These are phyloP conservation scores for Geodia barretti DNA, from an alignment of 37 sponge, comb jelly and placozoan species.

Conservation along the genomic window DNA sequence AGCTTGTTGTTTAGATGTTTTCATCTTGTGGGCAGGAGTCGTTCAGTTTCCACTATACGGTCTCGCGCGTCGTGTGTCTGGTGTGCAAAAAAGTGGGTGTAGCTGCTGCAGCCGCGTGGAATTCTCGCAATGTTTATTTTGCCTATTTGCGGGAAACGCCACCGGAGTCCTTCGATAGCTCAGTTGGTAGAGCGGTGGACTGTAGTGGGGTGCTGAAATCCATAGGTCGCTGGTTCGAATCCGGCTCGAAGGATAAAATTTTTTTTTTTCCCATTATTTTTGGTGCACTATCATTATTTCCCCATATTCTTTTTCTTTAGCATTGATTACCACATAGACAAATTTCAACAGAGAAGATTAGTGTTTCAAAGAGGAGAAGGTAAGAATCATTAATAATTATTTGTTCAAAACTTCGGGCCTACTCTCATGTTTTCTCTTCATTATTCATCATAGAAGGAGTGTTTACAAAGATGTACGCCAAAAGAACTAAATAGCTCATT, in stretches of 20 bases:
- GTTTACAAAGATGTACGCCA: conserved; percentile 18
- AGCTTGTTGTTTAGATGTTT: no score
- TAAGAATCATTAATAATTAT: background rate
- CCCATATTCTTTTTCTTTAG: background rate
- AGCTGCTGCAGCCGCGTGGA: background rate
- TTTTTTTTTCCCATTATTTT: conserved; percentile 27
- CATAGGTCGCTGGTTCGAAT: conserved; percentile 84
- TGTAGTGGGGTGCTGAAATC: conserved; percentile 56
- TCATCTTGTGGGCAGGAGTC: no score
- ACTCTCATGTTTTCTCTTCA: no score
- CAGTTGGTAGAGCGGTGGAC: conserved; percentile 86
- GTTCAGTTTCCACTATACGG: no score
- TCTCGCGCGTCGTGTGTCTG: no score
- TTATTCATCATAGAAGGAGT: conserved; percentile 20
- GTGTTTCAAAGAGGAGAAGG: conserved; percentile 56
- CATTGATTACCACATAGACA: conserved; percentile 59
- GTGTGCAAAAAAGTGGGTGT: no score
- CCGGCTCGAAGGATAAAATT: conserved; percentile 70
- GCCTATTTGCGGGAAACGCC: background rate
- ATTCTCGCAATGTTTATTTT: background rate
- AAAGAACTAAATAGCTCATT: conserved; percentile 6
- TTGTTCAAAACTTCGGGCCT: background rate
- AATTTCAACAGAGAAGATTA: conserved; percentile 55
- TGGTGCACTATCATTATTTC: no score
- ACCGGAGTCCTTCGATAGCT: conserved; percentile 68